Evolutionary conservation across 2,113 vertebrate species (phyloP), one percentile per base, ranked within the genome.

Genomic region (Psephotus haematonotus): DNA sequence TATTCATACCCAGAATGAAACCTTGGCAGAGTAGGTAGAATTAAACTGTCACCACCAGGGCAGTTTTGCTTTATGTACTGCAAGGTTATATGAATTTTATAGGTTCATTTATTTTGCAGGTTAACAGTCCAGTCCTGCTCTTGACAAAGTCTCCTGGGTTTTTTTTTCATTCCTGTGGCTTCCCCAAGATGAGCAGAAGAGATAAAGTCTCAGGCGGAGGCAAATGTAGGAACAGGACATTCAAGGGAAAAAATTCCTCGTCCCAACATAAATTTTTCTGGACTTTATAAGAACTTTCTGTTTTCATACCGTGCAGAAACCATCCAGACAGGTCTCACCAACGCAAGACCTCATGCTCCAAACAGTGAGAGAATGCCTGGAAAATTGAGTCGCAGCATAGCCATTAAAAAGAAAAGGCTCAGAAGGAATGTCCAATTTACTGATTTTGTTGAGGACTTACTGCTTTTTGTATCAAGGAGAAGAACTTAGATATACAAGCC

Each of bases 41-140:
- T 95, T 96, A 96, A 93, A 85, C 78, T 94, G 88, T 93, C 92
- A 94, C 65, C 50, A 87, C 55, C 29, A 67, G 37, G 55, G 50
- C 74, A 88, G 37, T 52, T 93, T 93, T 93, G 39, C 35, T 94
- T 96, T 86, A 91, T 74, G 72, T 80, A 67, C 63, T 82, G 65
- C 1, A 59, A 86, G 35, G 49, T 90, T 89, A 70, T 90, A n/a
- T 64, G 80, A 82, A 69, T 91, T 96, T 92, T 93, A 86, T 63
- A 63, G 59, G 77, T 95, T 87, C 63, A 62, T 87, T 93, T 94
- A 82, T 94, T 95, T 95, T 86, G n/a, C 68, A 79, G 82, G 84
- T 96, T 91, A 92, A 84, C 76, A 87, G 69, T 80, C 59, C 53
- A 77, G 49, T 65, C 25, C 28, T 60, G 18, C 52, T 92, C 67